Evolutionary conservation across 1,140 invertebrate genomes (phyloP), one percentile per base, ranked within the genome.

Genomic region (Sarcophaga peregrina): DNA sequence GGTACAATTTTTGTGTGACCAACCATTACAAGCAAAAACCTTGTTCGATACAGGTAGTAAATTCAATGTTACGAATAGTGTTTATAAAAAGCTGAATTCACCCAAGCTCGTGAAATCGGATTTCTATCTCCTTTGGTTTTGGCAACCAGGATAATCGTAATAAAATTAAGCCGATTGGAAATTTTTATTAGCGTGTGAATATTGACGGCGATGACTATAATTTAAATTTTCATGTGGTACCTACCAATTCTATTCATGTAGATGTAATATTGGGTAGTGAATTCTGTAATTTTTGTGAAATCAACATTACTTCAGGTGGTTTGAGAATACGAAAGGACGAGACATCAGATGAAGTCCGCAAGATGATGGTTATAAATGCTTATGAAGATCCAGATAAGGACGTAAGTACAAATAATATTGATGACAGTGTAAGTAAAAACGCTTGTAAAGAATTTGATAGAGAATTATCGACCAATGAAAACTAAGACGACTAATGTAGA

Each of bases 401-500:
- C 8, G 3, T 78, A 9, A 37, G 25, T 37, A 37, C 1, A 54
- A 4, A 9, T 13, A 11, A 80, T 11, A 52, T 80, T 11, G 78
- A 20, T 17, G 48, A 50, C 10, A 25, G 13, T 6, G 78, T n/a
- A 54, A 80, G 68, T 48, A n/a, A 80, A 80, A 48, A 80, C 48
- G n/a, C 20, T n/a, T 17, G 25, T 50, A 3, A 83, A 81, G 17
- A 83, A 86, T 45, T 83, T 83, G 4, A 81, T 83, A 11, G 80
- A n/a, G 37, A 50, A 17, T 8, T 46, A 25, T 10, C 8, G 78
- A 47, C 25, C 54, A 9, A 8, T n/a, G 72, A 73, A 72, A 15
- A 13, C 9, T 45, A 73, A 80, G 46, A 45, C 75, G 8, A 68
- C 20, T 47, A 83, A 74, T 47, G 48, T 86, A 11, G 75, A 86